Conservation (phyloP, 2,113 vertebrate species). For the Microtus oregoni region DNA sequence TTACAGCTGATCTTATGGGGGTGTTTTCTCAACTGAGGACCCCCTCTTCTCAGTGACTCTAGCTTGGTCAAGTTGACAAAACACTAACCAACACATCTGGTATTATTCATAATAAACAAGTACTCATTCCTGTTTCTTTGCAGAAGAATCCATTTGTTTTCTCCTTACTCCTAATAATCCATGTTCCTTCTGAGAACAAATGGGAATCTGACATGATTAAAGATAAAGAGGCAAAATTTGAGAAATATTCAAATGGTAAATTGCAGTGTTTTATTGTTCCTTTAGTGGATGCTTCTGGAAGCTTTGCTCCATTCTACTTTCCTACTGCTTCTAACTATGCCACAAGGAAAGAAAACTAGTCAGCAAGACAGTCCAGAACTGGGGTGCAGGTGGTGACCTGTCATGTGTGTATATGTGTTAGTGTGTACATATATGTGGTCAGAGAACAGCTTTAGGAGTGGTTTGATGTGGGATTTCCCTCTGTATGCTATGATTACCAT, state of each 20-base stretch:
- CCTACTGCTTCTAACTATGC: slow-evolving; percentile 39
- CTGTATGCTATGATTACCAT: too few relatives aligned
- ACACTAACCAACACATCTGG: not conserved
- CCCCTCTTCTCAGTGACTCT: not conserved
- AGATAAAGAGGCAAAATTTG: slow-evolving; percentile 24
- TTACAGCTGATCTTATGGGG: not conserved
- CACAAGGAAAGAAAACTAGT: slow-evolving; percentile 43
- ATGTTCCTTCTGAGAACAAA: not conserved
- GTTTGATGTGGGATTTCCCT: too few relatives aligned
- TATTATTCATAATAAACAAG: not conserved
- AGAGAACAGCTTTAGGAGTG: too few relatives aligned
- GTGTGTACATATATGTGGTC: too few relatives aligned
- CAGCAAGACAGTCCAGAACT: slow-evolving; percentile 49
- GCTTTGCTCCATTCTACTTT: slow-evolving; percentile 56
- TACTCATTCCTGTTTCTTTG: not conserved
- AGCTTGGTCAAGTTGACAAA: too few relatives aligned
- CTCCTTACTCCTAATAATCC: not conserved
- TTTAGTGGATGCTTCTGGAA: slow-evolving; percentile 58
- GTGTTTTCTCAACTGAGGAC: not conserved
- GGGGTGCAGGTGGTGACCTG: not conserved
- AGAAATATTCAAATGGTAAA: slow-evolving; percentile 31
- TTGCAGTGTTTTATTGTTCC: slow-evolving; percentile 14
- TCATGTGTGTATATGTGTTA: not conserved
- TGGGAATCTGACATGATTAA: not conserved
- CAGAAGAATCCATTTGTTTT: not conserved